These are phyloP conservation scores for Sylvicola cinctus DNA, from an alignment of 2,888 invertebrate genomes.

Conservation along the genomic window DNA sequence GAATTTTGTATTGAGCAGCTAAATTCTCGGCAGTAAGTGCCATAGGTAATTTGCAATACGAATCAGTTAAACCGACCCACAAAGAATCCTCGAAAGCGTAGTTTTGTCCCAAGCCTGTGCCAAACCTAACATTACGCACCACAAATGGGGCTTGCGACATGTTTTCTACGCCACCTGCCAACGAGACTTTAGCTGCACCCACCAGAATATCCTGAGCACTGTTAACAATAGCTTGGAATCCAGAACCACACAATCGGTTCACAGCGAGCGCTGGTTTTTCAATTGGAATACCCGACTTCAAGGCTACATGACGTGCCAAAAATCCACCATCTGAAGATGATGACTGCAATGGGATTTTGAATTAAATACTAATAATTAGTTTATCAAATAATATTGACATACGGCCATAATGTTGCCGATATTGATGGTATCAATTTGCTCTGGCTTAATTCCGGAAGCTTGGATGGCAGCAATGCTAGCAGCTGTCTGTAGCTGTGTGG, in stretches of 20 bases:
- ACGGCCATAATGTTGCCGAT: conserved; percentile 80
- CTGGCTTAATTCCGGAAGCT: conserved; percentile 61
- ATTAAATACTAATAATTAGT: too few relatives aligned
- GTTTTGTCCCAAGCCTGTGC: conserved; percentile 59
- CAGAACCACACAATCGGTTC: conserved; percentile 92
- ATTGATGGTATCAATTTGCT: conserved; percentile 69
- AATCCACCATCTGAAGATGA: conserved; percentile 68
- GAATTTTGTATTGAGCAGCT: conserved; percentile 63
- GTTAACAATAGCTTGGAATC: conserved; percentile 86
- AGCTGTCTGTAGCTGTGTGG: conserved; percentile 59
- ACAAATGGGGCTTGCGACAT: conserved; percentile 88
- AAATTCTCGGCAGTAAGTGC: conserved; percentile 89
- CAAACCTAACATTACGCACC: conserved; percentile 70
- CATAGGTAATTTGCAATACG: conserved; percentile 83
- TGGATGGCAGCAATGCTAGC: conserved; percentile 62
- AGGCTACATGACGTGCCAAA: conserved; percentile 68
- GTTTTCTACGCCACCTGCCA: conserved; percentile 87
- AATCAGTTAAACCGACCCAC: conserved; percentile 66
- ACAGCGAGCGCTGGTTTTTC: conserved; percentile 70
- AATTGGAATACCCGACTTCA: conserved; percentile 67
- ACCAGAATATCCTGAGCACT: conserved; percentile 79
- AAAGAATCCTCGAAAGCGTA: conserved; percentile 70
- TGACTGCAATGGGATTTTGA: conserved; percentile 24
- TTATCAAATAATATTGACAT: too few relatives aligned
- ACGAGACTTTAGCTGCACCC: conserved; percentile 64